phyloP scores from a whole-genome alignment of 2,888 invertebrate genomes.

The Macaria liturata region DNA sequence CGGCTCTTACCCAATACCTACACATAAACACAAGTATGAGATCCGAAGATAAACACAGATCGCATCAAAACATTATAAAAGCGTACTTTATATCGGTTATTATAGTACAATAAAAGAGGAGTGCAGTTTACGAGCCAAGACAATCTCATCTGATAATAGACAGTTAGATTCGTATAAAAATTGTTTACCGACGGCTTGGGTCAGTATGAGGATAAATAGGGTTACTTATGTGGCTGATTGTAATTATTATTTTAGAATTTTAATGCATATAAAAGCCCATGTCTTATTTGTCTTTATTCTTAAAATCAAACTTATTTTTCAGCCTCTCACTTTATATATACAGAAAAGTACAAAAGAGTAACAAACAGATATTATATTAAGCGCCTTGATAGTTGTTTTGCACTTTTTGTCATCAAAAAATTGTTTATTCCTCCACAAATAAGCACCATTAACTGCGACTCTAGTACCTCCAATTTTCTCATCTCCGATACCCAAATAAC shows the following conservation, averaged over 20 bases:
- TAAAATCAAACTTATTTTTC: too few relatives aligned
- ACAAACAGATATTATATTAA: too few relatives aligned
- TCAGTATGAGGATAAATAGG: too few relatives aligned
- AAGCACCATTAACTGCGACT: constrained; percentile 1
- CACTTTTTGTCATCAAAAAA: background rate
- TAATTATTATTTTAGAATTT: too few relatives aligned
- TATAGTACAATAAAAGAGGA: constrained; percentile 69
- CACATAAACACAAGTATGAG: constrained; percentile 58
- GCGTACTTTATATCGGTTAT: constrained; percentile 71
- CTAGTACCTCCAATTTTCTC: constrained; percentile 4
- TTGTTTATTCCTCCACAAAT: background rate
- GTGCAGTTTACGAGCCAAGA: constrained; percentile 52
- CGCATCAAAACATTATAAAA: constrained; percentile 69
- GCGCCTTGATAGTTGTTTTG: constrained; percentile 6
- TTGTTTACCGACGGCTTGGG: constrained; percentile 57
- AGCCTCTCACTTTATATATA: too few relatives aligned
- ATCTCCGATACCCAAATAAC: constrained; percentile 12
- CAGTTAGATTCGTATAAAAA: constrained; percentile 60
- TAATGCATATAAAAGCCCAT: too few relatives aligned
- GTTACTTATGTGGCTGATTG: too few relatives aligned
- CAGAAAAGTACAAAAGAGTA: too few relatives aligned
- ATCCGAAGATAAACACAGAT: constrained; percentile 70
- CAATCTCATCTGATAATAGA: constrained; percentile 67
- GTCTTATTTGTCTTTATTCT: too few relatives aligned
- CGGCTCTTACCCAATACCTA: constrained; percentile 40